Base-by-base conservation (phyloP, 2,888 invertebrate genomes). In the Physocephala rufipes region DNA sequence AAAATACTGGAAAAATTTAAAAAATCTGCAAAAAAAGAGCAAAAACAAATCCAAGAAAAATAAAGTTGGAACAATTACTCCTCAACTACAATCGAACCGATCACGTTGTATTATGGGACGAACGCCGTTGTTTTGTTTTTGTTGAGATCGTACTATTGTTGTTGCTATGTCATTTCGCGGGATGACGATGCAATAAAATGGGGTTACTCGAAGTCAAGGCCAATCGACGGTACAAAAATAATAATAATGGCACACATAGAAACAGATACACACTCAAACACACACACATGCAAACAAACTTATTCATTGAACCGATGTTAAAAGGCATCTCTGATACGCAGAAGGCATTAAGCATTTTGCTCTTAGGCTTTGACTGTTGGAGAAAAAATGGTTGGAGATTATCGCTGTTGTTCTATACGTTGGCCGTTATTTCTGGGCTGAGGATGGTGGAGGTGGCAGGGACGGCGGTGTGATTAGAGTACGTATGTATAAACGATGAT, bases 191-290 rank as follows among this genome's bases (percentile, higher is more conserved):
- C 19, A 59, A 51, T 67, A 67, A 71, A 21, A 15, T 58, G 43
- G 36, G 80, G 81, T 80, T 80, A 80, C 79, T 79, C 74, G 74
- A 78, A 81, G 80, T 80, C 80, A 80, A 81, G 80, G 80, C 78
- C 80, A 76, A 59, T 30, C 76, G 62, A 70, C 58, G 67, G 73
- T 75, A 75, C n/a, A n/a, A n/a, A n/a, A n/a, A n/a, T n/a, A n/a
- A n/a, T n/a, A n/a, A n/a, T n/a, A n/a, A n/a, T n/a, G n/a, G n/a
- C n/a, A n/a, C n/a, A 77, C 74, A 76, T 51, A 30, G 26, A 15
- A 36, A 62, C 53, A 51, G 55, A 2, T 36, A 55, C 9, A 21
- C 15, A 28, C 15, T 19, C 30, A 43, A 30, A 36, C 66, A 66
- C 24, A 64, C 21, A 51, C 47, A 64, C 49, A 26, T 26, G 28